Evolutionary conservation across 2,797 vertebrate species (phyloP).

Genomic region (Knipowitschia caucasica): DNA sequence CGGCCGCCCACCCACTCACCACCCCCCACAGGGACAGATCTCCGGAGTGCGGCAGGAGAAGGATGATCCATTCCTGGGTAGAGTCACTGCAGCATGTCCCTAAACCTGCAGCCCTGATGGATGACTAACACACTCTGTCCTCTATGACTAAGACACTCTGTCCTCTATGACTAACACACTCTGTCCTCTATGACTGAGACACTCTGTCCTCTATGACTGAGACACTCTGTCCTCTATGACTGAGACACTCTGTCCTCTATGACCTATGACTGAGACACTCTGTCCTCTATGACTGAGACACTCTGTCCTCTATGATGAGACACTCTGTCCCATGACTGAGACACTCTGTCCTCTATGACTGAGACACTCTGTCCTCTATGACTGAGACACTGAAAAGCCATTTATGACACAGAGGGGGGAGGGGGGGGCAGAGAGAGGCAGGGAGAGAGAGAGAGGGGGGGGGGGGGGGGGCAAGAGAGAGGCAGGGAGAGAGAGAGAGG

Average conservation of each 20-base stretch:
- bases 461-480: not conserved
- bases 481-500: not conserved
- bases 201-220: constrained; percentile 8
- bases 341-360: too few relatives aligned
- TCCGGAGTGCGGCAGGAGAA: constrained; percentile 26
- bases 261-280: constrained; percentile 11
- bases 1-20: constrained; percentile 7
- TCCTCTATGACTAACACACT: constrained; percentile 26
- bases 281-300: constrained; percentile 30
- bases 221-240: constrained; percentile 31
- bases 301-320: constrained; percentile 14
- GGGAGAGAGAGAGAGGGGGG: not conserved
- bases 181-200: constrained; percentile 25
- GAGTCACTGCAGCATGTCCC: constrained; percentile 37
- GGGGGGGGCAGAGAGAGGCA: not conserved
- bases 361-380: constrained; percentile 11
- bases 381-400: constrained; percentile 6
- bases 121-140: constrained; percentile 21
- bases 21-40: constrained; percentile 25
- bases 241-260: constrained; percentile 12
- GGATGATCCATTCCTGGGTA: constrained; percentile 31
- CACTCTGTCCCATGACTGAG: too few relatives aligned
- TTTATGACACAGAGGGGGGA: not conserved
- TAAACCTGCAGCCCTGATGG: constrained; percentile 30
- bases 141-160: constrained; percentile 16